Base-by-base conservation (phyloP, 2,113 vertebrate genomes). In the Marcusenius ussheri region DNA sequence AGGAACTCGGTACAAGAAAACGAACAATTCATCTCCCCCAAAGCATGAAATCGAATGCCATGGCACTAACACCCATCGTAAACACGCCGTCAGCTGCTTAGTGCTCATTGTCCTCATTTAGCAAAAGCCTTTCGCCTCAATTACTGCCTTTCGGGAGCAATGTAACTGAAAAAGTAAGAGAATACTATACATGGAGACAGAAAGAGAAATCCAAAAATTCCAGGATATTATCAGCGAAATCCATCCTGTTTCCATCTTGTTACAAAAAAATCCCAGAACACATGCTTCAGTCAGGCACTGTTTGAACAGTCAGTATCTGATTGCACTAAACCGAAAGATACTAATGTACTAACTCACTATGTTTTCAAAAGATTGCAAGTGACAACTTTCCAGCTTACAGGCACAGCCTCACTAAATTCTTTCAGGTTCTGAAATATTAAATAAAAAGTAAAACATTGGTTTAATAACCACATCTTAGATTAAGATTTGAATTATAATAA, bases 11-110 rank as follows among this genome's bases (percentile, higher is more conserved):
- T n/a, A 27, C 47, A 86, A 45, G 15, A 27, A 49, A 86, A 50
- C 47, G 10, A 86, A 51, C 46, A 31, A 86, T 86, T 35, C 84
- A 86, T 86, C 47, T 86, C 47, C 84, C n/a, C 2, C 84, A 86
- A 86, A 86, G 46, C 84, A 86, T 86, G 84, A 86, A 86, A 86
- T 50, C 84, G 9, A 86, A 86, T 86, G 45, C 49, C 47, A 11
- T 86, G n/a, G 5, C 13, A 50, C n/a, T 86, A 86, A 86, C n/a
- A 15, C 1, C 24, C 84, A 50, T 47, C n/a, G 13, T 19, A 86
- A 86, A 86, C 49, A 86, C 27, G 9, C 9, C n/a, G 17, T 86
- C 45, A 47, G 7, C 46, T 15, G 6, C 47, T 86, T 49, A n/a
- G 11, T 49, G 84, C 84, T 86, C 47, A 27, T 70, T 70, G 62